A percentile compares a stretch with the other conserved stretches of the same genome.
phyloP scores from a whole-genome alignment of 2,797 vertebrate genomes.

The Steatocranus sp. region DNA sequence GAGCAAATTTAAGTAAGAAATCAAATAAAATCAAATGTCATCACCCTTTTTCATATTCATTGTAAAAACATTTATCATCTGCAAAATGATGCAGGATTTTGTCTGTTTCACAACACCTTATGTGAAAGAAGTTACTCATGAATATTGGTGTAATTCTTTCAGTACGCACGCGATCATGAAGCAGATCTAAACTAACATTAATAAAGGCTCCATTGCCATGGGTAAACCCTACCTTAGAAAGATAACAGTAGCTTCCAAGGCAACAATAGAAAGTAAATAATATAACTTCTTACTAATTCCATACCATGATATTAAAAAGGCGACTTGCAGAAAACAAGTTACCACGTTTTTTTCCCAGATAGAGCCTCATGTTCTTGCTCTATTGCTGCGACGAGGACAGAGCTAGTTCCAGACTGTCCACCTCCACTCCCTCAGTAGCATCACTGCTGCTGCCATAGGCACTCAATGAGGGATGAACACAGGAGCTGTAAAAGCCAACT shows the following conservation, averaged over 20 bases:
- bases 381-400: not conserved
- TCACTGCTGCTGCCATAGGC: slow-evolving; percentile 33
- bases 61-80: not conserved
- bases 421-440: slow-evolving; percentile 32
- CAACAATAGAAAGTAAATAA: not conserved
- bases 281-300: not conserved
- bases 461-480: slow-evolving; percentile 48
- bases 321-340: not conserved
- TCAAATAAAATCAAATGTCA: rapidly evolving
- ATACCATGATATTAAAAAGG: not conserved
- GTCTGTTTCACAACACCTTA: not conserved
- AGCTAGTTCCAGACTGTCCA: slow-evolving; percentile 34
- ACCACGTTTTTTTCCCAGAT: not conserved
- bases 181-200: not conserved
- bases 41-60: not conserved
- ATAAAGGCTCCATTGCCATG: not conserved
- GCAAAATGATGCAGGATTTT: not conserved
- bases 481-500: slow-evolving; percentile 38
- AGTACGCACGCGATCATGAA: rapidly evolving
- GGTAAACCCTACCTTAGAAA: not conserved
- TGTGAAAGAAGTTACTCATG: not conserved
- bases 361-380: not conserved
- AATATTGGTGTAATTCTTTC: rapidly evolving
- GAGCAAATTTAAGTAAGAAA: not conserved
- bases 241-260: not conserved